Evolutionary conservation across 2,113 vertebrate genomes (phyloP).

Genomic region (Toxotes jaculatrix): DNA sequence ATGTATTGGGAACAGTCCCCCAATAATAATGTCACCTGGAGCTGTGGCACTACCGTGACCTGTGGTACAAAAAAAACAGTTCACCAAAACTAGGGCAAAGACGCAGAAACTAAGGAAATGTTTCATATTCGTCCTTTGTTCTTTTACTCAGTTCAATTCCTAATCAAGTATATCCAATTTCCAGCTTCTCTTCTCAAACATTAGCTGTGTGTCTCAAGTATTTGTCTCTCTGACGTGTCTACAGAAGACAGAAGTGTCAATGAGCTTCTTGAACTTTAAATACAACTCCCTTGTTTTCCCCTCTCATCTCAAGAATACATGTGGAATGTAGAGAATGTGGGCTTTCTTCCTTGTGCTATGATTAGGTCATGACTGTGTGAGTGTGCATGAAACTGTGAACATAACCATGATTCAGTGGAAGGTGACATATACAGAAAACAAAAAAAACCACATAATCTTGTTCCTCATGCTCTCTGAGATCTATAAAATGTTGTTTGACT

Average conservation of each 20-base stretch:
- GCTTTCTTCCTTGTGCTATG: neutral
- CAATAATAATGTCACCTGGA: constrained; percentile 51
- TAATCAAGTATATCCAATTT: neutral
- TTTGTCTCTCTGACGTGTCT: neutral
- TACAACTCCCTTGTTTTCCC: neutral
- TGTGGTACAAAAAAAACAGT: neutral
- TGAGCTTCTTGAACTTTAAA: neutral
- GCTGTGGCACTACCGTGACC: constrained; percentile 12
- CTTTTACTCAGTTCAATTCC: neutral
- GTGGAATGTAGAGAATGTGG: neutral
- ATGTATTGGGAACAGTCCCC: constrained; percentile 53
- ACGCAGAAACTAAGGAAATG: neutral
- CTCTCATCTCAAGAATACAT: accelerated
- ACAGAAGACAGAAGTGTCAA: neutral
- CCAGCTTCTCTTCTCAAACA: neutral
- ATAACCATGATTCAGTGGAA: too few species aligned
- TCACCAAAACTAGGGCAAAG: constrained; percentile 23
- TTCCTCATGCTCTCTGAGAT: too few species aligned
- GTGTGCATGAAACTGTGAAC: too few species aligned
- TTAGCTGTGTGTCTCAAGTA: neutral
- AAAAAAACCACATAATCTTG: too few species aligned
- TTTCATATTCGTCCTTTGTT: neutral
- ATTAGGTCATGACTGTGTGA: too few species aligned
- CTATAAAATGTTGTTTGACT: too few species aligned
- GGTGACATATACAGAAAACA: too few species aligned